phyloP scores from a whole-genome alignment of 2,888 invertebrate genomes.

The Griposia aprilina region DNA sequence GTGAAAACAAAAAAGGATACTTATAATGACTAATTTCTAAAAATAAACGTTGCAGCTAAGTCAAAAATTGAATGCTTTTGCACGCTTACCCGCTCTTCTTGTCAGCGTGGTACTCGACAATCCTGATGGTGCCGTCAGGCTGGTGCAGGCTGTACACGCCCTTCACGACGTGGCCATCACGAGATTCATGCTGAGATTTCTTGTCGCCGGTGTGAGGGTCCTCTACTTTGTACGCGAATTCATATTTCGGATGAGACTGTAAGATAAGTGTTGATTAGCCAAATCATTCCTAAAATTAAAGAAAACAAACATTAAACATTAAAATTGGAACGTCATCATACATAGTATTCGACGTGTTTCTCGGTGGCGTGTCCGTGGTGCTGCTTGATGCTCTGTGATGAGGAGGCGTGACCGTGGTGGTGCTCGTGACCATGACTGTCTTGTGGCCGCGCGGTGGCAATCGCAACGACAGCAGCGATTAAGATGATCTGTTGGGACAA shows the following conservation, averaged over 20 bases:
- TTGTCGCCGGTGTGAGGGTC: background rate
- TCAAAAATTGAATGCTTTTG: no score
- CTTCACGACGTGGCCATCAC: background rate
- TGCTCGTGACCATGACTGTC: constrained; percentile 18
- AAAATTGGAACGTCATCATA: background rate
- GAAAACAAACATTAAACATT: no score
- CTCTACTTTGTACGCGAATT: background rate
- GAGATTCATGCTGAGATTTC: background rate
- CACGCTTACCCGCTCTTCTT: background rate
- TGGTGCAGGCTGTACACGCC: constrained; percentile 2
- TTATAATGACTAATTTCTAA: no score
- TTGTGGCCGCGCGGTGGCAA: no score
- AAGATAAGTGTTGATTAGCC: background rate
- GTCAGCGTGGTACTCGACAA: constrained; percentile 60
- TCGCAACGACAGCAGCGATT: no score
- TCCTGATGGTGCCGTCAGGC: background rate
- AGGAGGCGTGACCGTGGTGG: constrained; percentile 68
- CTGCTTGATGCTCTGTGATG: constrained; percentile 74
- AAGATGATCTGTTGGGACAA: background rate
- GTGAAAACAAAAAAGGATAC: background rate
- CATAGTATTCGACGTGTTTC: constrained; percentile 62
- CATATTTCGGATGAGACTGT: constrained; percentile 75
- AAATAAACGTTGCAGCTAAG: background rate
- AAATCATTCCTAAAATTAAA: background rate
- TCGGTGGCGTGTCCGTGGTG: constrained; percentile 71